A percentile compares a stretch with the other conserved stretches of the same genome.
Conservation (phyloP, 2,113 vertebrate species). For the Malurus elegans region DNA sequence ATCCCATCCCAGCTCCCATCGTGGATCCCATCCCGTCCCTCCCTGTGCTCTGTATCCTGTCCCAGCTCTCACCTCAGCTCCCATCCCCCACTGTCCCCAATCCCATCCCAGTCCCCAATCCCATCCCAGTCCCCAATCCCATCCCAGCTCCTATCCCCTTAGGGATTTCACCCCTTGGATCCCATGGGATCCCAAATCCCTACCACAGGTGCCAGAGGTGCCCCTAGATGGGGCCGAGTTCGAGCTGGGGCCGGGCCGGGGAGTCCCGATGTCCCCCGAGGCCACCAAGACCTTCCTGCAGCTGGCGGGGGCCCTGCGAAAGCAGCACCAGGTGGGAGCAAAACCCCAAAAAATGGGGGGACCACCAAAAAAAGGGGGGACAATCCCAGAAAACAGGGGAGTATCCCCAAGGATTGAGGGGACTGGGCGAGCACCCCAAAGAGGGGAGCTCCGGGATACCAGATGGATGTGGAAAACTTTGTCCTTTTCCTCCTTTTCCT, state of each 20-base stretch:
- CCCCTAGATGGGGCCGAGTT: neutral
- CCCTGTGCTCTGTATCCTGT: neutral
- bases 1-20: no score
- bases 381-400: rapidly evolving
- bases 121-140: no score
- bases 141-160: neutral
- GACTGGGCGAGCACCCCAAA: neutral
- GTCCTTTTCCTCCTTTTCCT: neutral
- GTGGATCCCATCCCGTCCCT: neutral
- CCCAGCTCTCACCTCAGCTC: no score
- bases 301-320: neutral
- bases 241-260: neutral
- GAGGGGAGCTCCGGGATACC: no score
- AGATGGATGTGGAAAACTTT: neutral
- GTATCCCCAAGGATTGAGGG: no score
- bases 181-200: neutral
- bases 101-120: neutral
- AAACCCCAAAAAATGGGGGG: neutral
- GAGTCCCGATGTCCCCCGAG: neutral
- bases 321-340: neutral
- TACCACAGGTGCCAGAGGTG: neutral
- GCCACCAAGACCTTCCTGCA: neutral
- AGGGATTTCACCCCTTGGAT: no score
- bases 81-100: no score
- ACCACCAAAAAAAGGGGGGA: neutral